Evolutionary conservation across 2,113 vertebrate species (phyloP), one percentile per base, ranked within the genome.

Genomic region (Pyrgilauda ruficollis): DNA sequence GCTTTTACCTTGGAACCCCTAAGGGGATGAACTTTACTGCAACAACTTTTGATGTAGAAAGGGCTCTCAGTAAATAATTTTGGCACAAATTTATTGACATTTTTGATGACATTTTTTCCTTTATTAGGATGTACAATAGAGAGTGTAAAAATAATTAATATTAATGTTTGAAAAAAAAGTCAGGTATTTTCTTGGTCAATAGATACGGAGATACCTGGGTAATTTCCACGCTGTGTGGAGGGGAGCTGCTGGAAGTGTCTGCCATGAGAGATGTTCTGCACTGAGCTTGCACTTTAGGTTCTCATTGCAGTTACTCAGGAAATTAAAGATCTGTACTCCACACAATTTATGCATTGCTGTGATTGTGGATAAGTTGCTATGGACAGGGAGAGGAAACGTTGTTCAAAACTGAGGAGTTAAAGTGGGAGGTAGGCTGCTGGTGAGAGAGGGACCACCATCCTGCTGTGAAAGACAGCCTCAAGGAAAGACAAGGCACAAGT

Each of bases 71-170:
- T 37, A 64, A 88, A 61, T n/a, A 30, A 22, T 63, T 77, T 69
- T 52, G 70, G 6, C 15, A 41, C 12, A 6, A 10, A 37, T 47
- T 63, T 61, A 12, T 68, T 59, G 47, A 50, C 17, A 58, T 16
- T 0, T 1, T 16, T 0, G 1, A 26, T 47, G 9, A 31, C 2
- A 14, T 35, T 30, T 11, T 81, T 86, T 24, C 16, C 44, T 80
- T 56, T 83, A 35, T 58, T 64, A 62, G 15, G 5, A 44, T 59
- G 47, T 3, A 18, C 3, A 23, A 23, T 23, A n/a, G 13, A 56
- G 52, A 46, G 9, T 52, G 18, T 39, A 77, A 88, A 85, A 63
- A 22, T 35, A 37, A 73, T 49, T 74, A 47, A 49, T 62, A 68
- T 20, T 69, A 7, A 35, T 27, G 4, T 62, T 84, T 74, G 15